These are phyloP conservation scores for Pseudoips prasinana DNA, from an alignment of 2,888 invertebrate genomes.

Conservation along the genomic window DNA sequence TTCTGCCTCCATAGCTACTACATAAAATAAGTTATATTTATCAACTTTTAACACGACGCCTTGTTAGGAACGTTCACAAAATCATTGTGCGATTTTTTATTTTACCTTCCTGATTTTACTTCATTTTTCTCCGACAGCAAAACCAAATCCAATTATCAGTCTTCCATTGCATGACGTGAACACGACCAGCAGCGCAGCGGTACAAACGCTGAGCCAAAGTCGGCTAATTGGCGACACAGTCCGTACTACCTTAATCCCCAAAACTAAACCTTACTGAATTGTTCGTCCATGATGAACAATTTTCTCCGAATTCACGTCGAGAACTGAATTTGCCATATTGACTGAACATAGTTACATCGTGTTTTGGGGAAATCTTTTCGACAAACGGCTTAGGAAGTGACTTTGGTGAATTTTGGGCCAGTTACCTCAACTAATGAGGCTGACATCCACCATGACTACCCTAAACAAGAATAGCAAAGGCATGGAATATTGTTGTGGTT, in stretches of 20 bases:
- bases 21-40: too few relatives aligned
- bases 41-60: too few relatives aligned
- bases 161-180: conserved; percentile 6
- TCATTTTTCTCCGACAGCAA: too few relatives aligned
- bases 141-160: conserved; percentile 18
- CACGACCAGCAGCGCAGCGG: conserved; percentile 11
- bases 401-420: conserved; percentile 68
- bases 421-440: conserved; percentile 77
- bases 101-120: too few relatives aligned
- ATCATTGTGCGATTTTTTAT: too few relatives aligned
- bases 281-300: conserved; percentile 13
- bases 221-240: conserved; percentile 17
- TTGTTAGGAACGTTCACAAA: too few relatives aligned
- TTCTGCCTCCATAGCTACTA: too few relatives aligned
- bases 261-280: conserved; percentile 11
- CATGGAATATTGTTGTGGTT: conserved; percentile 43
- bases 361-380: conserved; percentile 53
- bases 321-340: conserved; percentile 15
- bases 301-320: conserved; percentile 18
- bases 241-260: neutral
- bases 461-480: conserved; percentile 55
- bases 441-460: conserved; percentile 70
- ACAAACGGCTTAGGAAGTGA: conserved; percentile 63
- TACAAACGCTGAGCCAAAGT: conserved; percentile 8
- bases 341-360: conserved; percentile 1